These are phyloP conservation scores for Scelioninae gen. 2 DNA, from an alignment of 2,888 invertebrate genomes.

Conservation along the genomic window DNA sequence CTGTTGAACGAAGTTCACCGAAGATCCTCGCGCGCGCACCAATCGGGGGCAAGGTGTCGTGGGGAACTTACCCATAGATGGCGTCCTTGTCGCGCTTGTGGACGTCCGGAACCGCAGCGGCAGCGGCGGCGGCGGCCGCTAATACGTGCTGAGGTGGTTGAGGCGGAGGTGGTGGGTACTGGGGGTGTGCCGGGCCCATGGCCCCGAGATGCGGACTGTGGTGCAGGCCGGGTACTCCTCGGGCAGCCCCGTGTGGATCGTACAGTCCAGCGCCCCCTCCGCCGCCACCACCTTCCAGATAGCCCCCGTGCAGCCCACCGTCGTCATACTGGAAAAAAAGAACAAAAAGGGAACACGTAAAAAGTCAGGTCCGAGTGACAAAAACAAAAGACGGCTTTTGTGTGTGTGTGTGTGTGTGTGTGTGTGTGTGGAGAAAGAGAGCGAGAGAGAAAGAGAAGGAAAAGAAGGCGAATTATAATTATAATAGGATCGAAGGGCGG, in stretches of 20 bases:
- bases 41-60: too few species aligned
- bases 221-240: constrained; percentile 78
- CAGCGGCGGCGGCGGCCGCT: constrained; percentile 80
- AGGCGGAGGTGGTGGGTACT: constrained; percentile 84
- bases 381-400: too few species aligned
- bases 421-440: too few species aligned
- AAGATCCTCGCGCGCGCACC: too few species aligned
- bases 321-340: constrained; percentile 86
- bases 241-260: constrained; percentile 84
- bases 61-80: constrained; percentile 93
- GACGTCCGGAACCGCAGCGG: constrained; percentile 85
- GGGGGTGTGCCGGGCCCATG: constrained; percentile 77
- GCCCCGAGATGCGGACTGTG: constrained; percentile 79
- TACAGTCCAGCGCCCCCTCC: constrained; percentile 82
- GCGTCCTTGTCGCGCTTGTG: constrained; percentile 99
- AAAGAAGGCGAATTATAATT: constrained; percentile 25
- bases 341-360: constrained; percentile 13
- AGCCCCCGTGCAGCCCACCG: constrained; percentile 90
- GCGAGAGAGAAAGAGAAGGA: constrained; percentile 36
- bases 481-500: constrained; percentile 19
- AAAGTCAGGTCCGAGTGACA: too few species aligned
- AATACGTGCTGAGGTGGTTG: constrained; percentile 86
- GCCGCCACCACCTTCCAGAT: constrained; percentile 84
- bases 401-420: too few species aligned
- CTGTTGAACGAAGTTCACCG: too few species aligned